These are phyloP conservation scores for Theristicus caerulescens DNA, from an alignment of 2,113 vertebrate genomes.

Conservation along the genomic window DNA sequence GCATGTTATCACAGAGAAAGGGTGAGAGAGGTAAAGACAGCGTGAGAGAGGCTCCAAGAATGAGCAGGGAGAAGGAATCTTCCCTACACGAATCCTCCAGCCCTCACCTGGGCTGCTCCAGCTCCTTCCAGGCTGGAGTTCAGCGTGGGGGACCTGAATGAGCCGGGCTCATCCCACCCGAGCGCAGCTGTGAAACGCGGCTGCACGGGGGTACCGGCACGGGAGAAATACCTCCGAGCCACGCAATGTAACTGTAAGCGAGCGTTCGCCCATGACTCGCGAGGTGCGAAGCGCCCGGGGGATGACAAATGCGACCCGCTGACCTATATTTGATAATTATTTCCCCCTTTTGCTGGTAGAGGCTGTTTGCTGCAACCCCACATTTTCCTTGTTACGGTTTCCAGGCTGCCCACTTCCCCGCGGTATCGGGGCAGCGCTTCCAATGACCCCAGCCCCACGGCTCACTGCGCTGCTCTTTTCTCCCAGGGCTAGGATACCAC, in stretches of 20 bases:
- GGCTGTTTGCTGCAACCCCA: not conserved
- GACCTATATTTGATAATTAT: not conserved
- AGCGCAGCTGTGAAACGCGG: not conserved
- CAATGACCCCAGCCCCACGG: not conserved
- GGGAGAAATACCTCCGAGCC: not conserved
- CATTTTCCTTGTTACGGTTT: not conserved
- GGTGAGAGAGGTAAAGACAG: too few species aligned
- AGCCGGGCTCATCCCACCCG: accelerated
- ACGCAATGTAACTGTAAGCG: accelerated
- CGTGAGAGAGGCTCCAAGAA: accelerated
- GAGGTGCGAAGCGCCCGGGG: not conserved
- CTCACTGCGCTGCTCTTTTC: not conserved
- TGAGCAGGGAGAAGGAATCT: not conserved
- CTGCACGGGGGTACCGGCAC: not conserved
- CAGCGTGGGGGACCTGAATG: not conserved
- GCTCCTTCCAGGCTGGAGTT: not conserved
- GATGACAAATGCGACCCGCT: not conserved
- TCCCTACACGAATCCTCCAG: not conserved
- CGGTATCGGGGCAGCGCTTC: not conserved
- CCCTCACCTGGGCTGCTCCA: not conserved
- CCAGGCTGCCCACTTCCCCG: not conserved
- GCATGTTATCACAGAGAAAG: not conserved
- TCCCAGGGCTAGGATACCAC: not conserved
- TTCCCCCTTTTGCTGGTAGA: not conserved
- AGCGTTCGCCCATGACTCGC: not conserved